phyloP scores from a whole-genome alignment of 2,113 vertebrate genomes.

The Elgaria multicarinata region DNA sequence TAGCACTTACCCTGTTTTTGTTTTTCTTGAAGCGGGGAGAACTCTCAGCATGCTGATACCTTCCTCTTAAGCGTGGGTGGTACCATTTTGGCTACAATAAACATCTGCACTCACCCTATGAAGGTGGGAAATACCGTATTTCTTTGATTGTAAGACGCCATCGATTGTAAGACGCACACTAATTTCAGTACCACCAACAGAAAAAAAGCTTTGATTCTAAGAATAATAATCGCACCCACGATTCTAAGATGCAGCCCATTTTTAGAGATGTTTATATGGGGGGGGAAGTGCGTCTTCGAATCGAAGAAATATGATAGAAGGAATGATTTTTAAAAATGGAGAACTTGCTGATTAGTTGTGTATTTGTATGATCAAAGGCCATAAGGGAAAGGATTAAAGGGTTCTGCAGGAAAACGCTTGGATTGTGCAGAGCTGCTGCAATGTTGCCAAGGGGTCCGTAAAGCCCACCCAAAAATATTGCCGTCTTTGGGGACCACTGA shows the following conservation, averaged over 20 bases:
- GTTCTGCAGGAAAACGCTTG: not conserved
- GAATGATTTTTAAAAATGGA: not conserved
- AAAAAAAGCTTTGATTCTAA: no score
- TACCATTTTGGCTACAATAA: not conserved
- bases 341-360: not conserved
- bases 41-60: not conserved
- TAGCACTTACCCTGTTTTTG: not conserved
- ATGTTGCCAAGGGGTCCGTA: no score
- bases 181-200: no score
- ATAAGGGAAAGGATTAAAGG: not conserved
- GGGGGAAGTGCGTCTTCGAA: no score
- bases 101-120: not conserved
- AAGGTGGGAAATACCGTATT: not conserved
- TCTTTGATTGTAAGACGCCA: no score
- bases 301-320: no score
- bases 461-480: not conserved
- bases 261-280: no score
- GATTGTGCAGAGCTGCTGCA: no score
- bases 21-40: no score
- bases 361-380: not conserved
- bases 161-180: no score
- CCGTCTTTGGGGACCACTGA: not conserved
- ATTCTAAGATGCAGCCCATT: no score
- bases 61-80: not conserved
- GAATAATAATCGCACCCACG: no score